Conservation (phyloP, 2,888 invertebrate genomes). For the Phrixothrix hirtus region DNA sequence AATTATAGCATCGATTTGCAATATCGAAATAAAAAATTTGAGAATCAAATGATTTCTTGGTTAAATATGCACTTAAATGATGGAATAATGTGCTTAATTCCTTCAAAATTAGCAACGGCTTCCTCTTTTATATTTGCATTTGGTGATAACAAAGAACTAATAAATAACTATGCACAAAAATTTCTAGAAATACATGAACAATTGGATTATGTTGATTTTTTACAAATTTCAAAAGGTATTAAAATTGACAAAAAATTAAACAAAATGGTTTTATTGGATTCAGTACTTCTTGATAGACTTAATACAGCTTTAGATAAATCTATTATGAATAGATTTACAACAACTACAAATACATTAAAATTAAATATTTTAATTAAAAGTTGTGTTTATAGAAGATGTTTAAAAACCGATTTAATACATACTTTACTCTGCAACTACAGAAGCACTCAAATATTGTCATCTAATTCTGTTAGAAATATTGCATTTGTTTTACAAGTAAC, state of each 20-base stretch:
- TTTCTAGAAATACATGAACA: slow-evolving; percentile 54
- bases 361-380: slow-evolving; percentile 42
- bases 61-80: slow-evolving; percentile 50
- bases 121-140: slow-evolving; percentile 57
- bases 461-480: slow-evolving; percentile 57
- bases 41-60: slow-evolving; percentile 52
- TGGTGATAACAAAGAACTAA: slow-evolving; percentile 47
- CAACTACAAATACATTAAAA: slow-evolving; percentile 16
- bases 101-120: slow-evolving; percentile 53
- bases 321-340: slow-evolving; percentile 46
- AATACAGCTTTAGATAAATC: slow-evolving; percentile 46
- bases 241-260: slow-evolving; percentile 36
- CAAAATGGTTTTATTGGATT: neutral
- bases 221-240: slow-evolving; percentile 56
- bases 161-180: slow-evolving; percentile 51
- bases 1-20: slow-evolving; percentile 60
- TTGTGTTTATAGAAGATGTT: slow-evolving; percentile 45
- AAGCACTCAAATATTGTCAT: slow-evolving; percentile 50
- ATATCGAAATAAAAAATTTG: slow-evolving; percentile 58
- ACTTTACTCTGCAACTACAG: slow-evolving; percentile 51
- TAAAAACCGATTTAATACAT: slow-evolving; percentile 49
- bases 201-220: slow-evolving; percentile 53
- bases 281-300: slow-evolving; percentile 8
- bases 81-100: slow-evolving; percentile 50
- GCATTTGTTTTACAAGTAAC: slow-evolving; percentile 53